Evolutionary conservation across 2,888 invertebrate genomes (phyloP).

Genomic region (Arenicola marina): DNA sequence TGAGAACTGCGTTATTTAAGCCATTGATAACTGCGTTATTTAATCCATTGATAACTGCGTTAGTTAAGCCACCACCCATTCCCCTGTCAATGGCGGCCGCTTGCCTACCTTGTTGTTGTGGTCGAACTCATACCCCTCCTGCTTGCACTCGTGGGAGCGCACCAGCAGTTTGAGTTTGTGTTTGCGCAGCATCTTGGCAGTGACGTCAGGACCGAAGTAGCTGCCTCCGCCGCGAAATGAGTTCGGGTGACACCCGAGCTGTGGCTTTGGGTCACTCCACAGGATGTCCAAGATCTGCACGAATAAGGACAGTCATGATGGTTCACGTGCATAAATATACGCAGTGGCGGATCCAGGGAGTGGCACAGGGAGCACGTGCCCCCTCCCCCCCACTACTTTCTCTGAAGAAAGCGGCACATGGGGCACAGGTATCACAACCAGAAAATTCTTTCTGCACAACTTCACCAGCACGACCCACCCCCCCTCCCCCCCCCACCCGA

Average conservation of each 20-base stretch:
- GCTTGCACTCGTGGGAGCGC: constrained; percentile 91
- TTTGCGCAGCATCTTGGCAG: constrained; percentile 75
- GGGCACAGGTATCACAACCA: not conserved
- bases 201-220: constrained; percentile 90
- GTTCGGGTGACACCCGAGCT: constrained; percentile 56
- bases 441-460: too few relatives aligned
- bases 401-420: not conserved
- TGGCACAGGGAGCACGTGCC: too few relatives aligned
- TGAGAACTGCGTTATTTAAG: too few relatives aligned
- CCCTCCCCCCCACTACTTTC: not conserved
- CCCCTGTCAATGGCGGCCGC: too few relatives aligned
- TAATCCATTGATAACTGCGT: too few relatives aligned
- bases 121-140: constrained; percentile 85
- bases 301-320: not conserved
- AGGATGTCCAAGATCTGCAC: constrained; percentile 85
- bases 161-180: constrained; percentile 79
- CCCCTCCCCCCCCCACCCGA: too few relatives aligned
- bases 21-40: too few relatives aligned
- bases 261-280: constrained; percentile 84
- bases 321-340: too few relatives aligned
- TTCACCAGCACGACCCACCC: too few relatives aligned
- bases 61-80: too few relatives aligned
- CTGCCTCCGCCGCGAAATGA: constrained; percentile 86
- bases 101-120: constrained; percentile 77
- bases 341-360: not conserved